Conservation (phyloP, 2,888 invertebrate genomes). For the Chrysolina oricalcia region DNA sequence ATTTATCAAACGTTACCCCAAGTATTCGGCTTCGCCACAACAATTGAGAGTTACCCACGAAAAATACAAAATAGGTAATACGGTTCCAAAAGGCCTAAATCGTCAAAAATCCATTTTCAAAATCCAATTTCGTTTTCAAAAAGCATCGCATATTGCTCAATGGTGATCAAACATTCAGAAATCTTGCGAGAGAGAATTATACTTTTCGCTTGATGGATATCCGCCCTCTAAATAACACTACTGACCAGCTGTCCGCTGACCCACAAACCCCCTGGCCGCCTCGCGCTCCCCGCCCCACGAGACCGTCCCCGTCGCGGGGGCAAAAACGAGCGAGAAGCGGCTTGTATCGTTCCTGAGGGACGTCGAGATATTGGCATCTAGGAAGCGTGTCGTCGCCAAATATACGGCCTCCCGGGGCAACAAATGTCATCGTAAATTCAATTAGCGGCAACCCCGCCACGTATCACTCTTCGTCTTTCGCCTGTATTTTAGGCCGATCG, state of each 20-base stretch:
- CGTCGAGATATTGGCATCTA: slow-evolving; percentile 69
- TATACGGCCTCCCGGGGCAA: slow-evolving; percentile 70
- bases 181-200: too few species aligned
- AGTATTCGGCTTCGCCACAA: too few species aligned
- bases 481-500: too few species aligned
- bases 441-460: slow-evolving; percentile 67
- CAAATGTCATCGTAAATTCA: slow-evolving; percentile 71
- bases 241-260: neutral
- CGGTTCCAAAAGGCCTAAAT: too few species aligned
- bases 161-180: too few species aligned
- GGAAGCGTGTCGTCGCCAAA: slow-evolving; percentile 70
- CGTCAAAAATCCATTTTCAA: too few species aligned
- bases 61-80: too few species aligned
- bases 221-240: neutral
- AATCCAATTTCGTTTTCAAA: too few species aligned
- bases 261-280: slow-evolving; percentile 2
- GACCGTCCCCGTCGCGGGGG: neutral
- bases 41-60: too few species aligned
- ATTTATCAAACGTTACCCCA: too few species aligned
- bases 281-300: neutral
- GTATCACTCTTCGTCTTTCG: slow-evolving; percentile 56
- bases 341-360: slow-evolving; percentile 68
- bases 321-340: slow-evolving; percentile 6
- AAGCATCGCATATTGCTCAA: too few species aligned
- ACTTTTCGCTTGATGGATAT: too few species aligned